Base-by-base conservation (phyloP, 2,888 invertebrate species). In the Lithophane semibrunnea region DNA sequence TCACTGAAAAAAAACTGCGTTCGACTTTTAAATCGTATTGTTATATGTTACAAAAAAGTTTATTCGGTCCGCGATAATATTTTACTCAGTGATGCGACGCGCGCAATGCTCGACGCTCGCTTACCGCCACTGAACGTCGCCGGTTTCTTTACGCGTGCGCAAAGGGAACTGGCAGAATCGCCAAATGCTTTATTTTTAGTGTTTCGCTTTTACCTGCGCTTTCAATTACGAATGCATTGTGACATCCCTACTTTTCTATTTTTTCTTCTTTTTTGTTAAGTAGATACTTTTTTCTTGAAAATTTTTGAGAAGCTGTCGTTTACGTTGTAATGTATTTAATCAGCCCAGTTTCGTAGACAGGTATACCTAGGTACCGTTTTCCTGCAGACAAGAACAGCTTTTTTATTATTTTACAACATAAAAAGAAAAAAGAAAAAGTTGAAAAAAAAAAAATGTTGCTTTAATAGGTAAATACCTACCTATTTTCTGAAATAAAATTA, bases 151-250 rank as follows among this genome's bases (percentile, higher is more conserved):
- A 86, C 87, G 89, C 91, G 79, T 91, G 91, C 90, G 91, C 91
- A 84, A 73, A 72, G 72, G 77, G 77, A 54, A 73, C 80, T 66
- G 70, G 72, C 82, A 82, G 81, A 83, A 84, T 82, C 64, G 72
- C 79, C 72, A 83, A 88, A 87, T 85, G 80, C 76, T 89, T 90
- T 90, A 90, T 90, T 90, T 91, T 88, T 91, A 90, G 89, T 84
- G 73, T 82, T 85, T 87, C 83, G 73, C 77, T 83, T 81, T 86
- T 88, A 89, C 89, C 91, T 90, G 88, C 78, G 88, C 78, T 89
- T 88, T 87, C 85, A 88, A 85, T 90, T 82, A 87, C 77, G 54
- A 75, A 73, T 83, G 83, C 89, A 88, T 74, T 87, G 75, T 77
- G 78, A 82, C 82, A 85, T 77, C 65, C 49, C 29, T 56, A 69